A percentile compares a stretch with the other conserved stretches of the same genome.
Evolutionary conservation across 1,140 invertebrate species (phyloP).

Genomic region (Oreohelix idahoensis): DNA sequence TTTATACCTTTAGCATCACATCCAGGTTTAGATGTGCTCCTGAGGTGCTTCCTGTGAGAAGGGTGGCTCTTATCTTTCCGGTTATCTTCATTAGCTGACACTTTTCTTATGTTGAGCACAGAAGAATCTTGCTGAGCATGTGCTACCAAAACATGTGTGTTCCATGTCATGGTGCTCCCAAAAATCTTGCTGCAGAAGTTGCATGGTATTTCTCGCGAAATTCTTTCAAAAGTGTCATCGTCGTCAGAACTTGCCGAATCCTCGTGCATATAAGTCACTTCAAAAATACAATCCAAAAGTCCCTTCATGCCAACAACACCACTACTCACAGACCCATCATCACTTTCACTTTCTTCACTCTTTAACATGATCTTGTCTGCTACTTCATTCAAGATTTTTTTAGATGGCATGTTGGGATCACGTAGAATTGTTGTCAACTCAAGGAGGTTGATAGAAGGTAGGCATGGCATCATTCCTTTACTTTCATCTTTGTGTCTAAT

Average conservation of each 20-base stretch:
- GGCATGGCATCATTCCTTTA: not conserved
- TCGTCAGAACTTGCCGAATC: slow-evolving; percentile 34
- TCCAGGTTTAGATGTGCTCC: slow-evolving; percentile 8
- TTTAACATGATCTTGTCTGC: slow-evolving; percentile 26
- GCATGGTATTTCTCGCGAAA: slow-evolving; percentile 19
- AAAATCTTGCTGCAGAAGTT: slow-evolving; percentile 30
- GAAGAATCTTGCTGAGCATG: slow-evolving; percentile 16
- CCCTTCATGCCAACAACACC: slow-evolving; percentile 14
- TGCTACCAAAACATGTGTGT: slow-evolving; percentile 35
- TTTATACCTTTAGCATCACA: slow-evolving; percentile 10
- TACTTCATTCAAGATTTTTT: slow-evolving; percentile 32
- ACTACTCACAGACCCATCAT: not conserved
- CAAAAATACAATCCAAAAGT: slow-evolving; percentile 34
- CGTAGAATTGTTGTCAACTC: slow-evolving; percentile 27
- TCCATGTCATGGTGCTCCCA: slow-evolving; percentile 27
- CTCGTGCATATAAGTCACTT: slow-evolving; percentile 17
- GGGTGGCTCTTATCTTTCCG: not conserved
- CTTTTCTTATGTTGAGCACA: slow-evolving; percentile 15
- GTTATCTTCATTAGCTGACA: not conserved
- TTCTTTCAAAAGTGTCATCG: not conserved
- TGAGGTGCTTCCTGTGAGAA: not conserved
- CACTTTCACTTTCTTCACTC: slow-evolving; percentile 10
- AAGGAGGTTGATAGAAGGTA: slow-evolving; percentile 22
- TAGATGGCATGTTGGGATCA: slow-evolving; percentile 30
- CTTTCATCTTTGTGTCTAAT: not conserved